A percentile compares a stretch with the other conserved stretches of the same genome.
These are phyloP conservation scores for Pogonocherus hispidulus DNA, from an alignment of 2,888 invertebrate species.

Conservation along the genomic window DNA sequence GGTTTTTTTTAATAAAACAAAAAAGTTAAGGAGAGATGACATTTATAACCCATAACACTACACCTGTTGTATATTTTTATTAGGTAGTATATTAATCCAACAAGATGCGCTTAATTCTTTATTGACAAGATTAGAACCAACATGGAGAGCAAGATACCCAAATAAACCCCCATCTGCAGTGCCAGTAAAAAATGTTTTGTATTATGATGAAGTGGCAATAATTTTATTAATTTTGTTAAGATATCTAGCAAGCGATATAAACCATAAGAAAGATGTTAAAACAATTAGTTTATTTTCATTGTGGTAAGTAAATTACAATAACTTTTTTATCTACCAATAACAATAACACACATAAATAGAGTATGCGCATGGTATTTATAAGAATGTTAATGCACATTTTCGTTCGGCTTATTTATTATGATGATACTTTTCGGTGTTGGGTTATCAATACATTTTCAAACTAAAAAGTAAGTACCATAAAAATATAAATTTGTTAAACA, in stretches of 20 bases:
- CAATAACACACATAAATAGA: too few species aligned
- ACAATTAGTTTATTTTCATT: conserved; percentile 44
- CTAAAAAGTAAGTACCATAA: too few species aligned
- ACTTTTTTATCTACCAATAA: too few species aligned
- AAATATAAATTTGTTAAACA: too few species aligned
- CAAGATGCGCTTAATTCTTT: conserved; percentile 62
- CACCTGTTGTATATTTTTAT: conserved; percentile 23
- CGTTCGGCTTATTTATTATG: too few species aligned
- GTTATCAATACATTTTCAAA: too few species aligned
- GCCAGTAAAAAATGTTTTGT: conserved; percentile 32
- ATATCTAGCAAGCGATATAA: conserved; percentile 33
- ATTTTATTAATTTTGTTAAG: conserved; percentile 49
- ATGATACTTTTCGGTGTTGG: too few species aligned
- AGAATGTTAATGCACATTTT: too few species aligned
- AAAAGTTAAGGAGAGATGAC: background rate
- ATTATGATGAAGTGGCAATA: conserved; percentile 43
- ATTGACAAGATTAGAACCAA: conserved; percentile 62
- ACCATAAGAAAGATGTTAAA: conserved; percentile 21
- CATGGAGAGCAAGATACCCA: conserved; percentile 54
- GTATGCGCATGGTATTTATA: too few species aligned
- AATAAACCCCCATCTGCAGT: conserved; percentile 45
- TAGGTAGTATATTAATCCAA: conserved; percentile 64
- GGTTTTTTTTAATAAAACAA: too few species aligned
- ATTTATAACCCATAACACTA: too few species aligned
- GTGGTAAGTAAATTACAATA: conserved; percentile 39